These are phyloP conservation scores for Zosterops hypoxanthus DNA, from an alignment of 2,113 vertebrate species.

Conservation along the genomic window DNA sequence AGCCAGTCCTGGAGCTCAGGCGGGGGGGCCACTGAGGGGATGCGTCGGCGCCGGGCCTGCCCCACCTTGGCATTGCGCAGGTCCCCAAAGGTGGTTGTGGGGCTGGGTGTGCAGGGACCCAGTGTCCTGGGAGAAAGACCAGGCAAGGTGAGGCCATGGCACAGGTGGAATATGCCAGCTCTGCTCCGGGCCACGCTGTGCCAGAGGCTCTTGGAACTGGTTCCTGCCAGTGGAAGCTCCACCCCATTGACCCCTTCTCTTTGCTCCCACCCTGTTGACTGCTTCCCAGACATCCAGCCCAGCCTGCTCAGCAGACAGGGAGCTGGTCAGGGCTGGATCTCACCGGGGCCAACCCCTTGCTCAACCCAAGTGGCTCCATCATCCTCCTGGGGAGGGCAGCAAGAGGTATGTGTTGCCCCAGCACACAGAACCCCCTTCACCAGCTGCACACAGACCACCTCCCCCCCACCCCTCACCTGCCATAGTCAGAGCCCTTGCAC, in stretches of 20 bases:
- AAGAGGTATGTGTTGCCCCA: accelerated
- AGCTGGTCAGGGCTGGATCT: not conserved
- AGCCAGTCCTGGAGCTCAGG: slow-evolving; percentile 70
- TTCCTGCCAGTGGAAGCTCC: accelerated
- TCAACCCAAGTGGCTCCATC: not conserved
- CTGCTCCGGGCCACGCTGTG: not conserved
- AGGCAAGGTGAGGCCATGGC: not conserved
- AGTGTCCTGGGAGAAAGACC: not conserved
- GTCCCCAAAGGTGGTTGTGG: slow-evolving; percentile 70
- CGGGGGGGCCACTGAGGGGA: slow-evolving; percentile 5
- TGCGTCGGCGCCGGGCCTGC: slow-evolving; percentile 23
- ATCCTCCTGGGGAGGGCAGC: not conserved
- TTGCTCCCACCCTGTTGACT: not conserved
- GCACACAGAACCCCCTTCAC: not conserved
- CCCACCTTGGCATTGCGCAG: slow-evolving; percentile 37
- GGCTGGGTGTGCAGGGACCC: slow-evolving; percentile 54
- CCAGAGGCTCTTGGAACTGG: not conserved
- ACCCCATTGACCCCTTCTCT: not conserved
- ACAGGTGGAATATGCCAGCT: not conserved
- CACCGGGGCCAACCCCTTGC: not conserved
- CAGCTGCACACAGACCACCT: not conserved
- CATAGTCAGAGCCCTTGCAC: slow-evolving; percentile 55
- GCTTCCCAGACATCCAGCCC: not conserved
- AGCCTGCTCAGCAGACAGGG: not conserved
- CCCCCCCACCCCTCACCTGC: not conserved